Evolutionary conservation across 2,888 invertebrate genomes (phyloP), one percentile per base, ranked within the genome.

Genomic region (Augochlorella aurata): DNA sequence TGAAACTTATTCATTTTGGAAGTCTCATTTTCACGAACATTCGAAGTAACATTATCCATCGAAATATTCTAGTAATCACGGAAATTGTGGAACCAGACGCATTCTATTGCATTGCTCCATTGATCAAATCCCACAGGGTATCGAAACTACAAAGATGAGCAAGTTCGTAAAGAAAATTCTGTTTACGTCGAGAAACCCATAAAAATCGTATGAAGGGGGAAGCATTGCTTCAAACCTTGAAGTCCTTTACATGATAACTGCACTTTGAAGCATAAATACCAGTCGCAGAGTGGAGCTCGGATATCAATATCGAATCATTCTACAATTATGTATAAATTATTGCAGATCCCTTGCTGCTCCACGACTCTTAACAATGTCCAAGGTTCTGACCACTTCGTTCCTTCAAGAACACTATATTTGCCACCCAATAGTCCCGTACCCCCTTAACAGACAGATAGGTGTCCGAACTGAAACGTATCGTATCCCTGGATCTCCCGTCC

Each of bases 401-500:
- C 38, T 38, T 38, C 3, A 38, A 14, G 14, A 5, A 1, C 2
- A 7, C 21, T 58, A 58, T 58, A 7, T 14, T 58, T 24, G 58
- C 14, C 14, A 58, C 24, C 54, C 21, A 58, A 58, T 58, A 58
- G 58, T 58, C 58, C 24, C 24, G 58, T 58, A 24, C 7, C 58
- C 12, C 58, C 24, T 58, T 24, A 38, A 65, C 44, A 5, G 44
- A 65, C 44, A 44, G 12, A 10, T 7, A 63, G 29, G 16, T 10
- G 63, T 63, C n/a, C n/a, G 18, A 38, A 1, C n/a, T 12, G 44
- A 44, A 65, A 65, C 65, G 65, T 44, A n/a, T n/a, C 38, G 24
- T 63, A 63, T 29, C 65, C 12, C n/a, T 65, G 65, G 44, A 65
- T 65, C 44, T 44, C 65, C 38, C 44, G 58, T 63, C 61, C 61